Percentiles rank a stretch among this genome's conserved stretches.
Evolutionary conservation across 2,113 vertebrate species (phyloP).

Genomic region (Cynoglossus semilaevis): DNA sequence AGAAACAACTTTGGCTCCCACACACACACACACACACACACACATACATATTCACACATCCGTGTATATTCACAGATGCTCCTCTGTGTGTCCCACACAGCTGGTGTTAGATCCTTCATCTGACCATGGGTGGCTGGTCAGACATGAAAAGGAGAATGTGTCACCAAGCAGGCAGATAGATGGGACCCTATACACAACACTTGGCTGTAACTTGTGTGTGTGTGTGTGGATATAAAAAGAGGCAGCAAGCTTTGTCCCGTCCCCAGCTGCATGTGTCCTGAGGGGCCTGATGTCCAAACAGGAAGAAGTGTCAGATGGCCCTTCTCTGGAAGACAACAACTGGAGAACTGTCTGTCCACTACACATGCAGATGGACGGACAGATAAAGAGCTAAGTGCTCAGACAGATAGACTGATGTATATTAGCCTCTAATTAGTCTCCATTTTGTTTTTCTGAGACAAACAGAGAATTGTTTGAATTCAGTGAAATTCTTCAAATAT

Average conservation of each 20-base stretch:
- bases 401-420: too few relatives aligned
- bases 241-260: slow-evolving; percentile 40
- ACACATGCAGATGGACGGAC: not conserved
- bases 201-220: slow-evolving; percentile 24
- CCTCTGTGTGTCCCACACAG: slow-evolving; percentile 58
- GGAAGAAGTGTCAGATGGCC: slow-evolving; percentile 68
- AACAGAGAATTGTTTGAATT: too few relatives aligned
- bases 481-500: too few relatives aligned
- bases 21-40: slow-evolving; percentile 15
- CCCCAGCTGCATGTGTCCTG: slow-evolving; percentile 60
- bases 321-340: slow-evolving; percentile 57
- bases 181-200: slow-evolving; percentile 31
- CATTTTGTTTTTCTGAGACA: too few relatives aligned
- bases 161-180: slow-evolving; percentile 50
- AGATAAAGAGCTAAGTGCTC: not conserved
- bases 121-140: slow-evolving; percentile 48
- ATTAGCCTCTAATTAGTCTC: too few relatives aligned
- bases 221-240: slow-evolving; percentile 20
- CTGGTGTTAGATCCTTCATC: slow-evolving; percentile 56
- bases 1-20: slow-evolving; percentile 35
- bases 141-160: slow-evolving; percentile 60
- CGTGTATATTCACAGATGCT: slow-evolving; percentile 45
- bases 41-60: slow-evolving; percentile 8
- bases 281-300: slow-evolving; percentile 64
- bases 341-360: slow-evolving; percentile 29